Conservation (phyloP, 1,140 invertebrate genomes). For the Euura saliciscinereae region DNA sequence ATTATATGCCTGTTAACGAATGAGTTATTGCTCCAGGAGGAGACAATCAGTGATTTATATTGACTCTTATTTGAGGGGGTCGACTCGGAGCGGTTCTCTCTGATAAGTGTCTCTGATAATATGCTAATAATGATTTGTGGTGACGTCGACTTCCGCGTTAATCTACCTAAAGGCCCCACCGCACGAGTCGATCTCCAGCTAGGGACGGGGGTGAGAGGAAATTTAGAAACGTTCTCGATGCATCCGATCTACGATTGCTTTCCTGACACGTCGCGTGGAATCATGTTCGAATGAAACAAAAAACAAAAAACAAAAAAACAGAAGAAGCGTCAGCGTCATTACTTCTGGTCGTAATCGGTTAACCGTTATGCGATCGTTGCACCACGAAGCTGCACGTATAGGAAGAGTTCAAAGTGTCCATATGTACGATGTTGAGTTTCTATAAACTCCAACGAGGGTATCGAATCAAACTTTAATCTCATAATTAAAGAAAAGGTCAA, state of each 20-base stretch:
- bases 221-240: conserved; percentile 24
- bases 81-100: conserved; percentile 17
- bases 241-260: background rate
- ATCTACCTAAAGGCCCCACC: conserved; percentile 38
- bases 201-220: conserved; percentile 10
- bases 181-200: conserved; percentile 29
- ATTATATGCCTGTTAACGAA: conserved; percentile 47
- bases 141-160: conserved; percentile 43
- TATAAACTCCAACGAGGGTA: no score
- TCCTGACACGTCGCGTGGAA: background rate
- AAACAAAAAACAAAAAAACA: no score
- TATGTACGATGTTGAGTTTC: no score
- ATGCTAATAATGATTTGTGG: conserved; percentile 52
- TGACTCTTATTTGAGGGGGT: conserved; percentile 33
- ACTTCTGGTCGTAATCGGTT: no score
- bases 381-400: no score
- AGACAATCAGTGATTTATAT: conserved; percentile 46
- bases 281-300: no score
- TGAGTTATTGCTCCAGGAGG: conserved; percentile 39
- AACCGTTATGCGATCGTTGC: no score
- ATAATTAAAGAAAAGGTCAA: conserved; percentile 4
- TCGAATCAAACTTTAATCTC: background rate
- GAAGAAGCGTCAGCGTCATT: no score
- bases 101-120: conserved; percentile 49
- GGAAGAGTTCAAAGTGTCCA: no score